Conservation (phyloP, 2,113 vertebrate genomes). For the Campylomormyrus numenius region DNA sequence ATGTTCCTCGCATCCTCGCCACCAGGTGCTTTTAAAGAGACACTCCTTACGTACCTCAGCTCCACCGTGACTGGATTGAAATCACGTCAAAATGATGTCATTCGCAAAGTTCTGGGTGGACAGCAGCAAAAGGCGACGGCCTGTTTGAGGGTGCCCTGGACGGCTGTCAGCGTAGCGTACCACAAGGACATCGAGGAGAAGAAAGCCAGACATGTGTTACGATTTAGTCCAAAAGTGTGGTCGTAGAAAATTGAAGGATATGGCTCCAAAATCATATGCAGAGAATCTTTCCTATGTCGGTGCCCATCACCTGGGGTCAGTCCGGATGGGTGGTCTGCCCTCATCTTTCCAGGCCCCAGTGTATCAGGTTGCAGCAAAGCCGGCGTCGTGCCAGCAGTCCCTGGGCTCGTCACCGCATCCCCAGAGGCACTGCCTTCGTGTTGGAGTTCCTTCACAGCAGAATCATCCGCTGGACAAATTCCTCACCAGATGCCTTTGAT, state of each 20-base stretch:
- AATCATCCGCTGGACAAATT: neutral
- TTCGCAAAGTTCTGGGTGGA: neutral
- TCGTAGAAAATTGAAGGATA: neutral
- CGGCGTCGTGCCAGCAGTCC: neutral
- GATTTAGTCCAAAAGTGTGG: neutral
- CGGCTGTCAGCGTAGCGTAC: neutral
- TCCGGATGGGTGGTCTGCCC: conserved; percentile 9
- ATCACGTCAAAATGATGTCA: neutral
- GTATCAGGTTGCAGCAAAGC: neutral
- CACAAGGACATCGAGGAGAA: neutral
- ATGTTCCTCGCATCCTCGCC: neutral
- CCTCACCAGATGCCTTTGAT: neutral
- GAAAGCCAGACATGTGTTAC: neutral
- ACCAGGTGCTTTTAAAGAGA: neutral
- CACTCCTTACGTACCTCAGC: neutral
- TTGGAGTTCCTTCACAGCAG: neutral
- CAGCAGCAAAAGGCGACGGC: neutral
- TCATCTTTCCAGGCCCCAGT: neutral
- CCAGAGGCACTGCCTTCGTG: neutral
- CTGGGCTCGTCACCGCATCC: neutral
- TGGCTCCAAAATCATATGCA: neutral
- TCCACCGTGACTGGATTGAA: neutral
- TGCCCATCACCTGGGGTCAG: conserved; percentile 12
- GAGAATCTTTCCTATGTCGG: neutral
- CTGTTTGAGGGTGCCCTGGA: neutral